phyloP scores from a whole-genome alignment of 1,140 invertebrate species.

The Drosophila baimaii region DNA sequence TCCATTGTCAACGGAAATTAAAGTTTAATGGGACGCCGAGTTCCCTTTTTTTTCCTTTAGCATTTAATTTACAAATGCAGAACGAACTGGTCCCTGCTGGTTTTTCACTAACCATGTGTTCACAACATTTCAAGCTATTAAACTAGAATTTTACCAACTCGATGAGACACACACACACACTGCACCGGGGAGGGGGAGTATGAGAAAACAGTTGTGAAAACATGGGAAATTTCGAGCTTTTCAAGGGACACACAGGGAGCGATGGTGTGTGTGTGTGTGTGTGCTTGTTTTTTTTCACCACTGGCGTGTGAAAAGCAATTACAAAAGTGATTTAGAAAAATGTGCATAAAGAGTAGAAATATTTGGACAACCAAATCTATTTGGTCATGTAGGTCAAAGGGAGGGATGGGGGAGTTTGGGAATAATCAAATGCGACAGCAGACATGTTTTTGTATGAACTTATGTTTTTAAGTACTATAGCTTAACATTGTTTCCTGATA shows the following conservation, averaged over 20 bases:
- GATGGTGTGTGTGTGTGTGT: background rate
- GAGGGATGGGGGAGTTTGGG: background rate
- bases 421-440: slow-evolving; percentile 8
- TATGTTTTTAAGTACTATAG: background rate
- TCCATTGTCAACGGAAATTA: slow-evolving; percentile 64
- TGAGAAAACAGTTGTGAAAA: slow-evolving; percentile 34
- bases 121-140: slow-evolving; percentile 53
- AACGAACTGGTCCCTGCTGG: slow-evolving; percentile 43
- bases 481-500: no score
- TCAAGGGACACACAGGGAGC: slow-evolving; percentile 4
- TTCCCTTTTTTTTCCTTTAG: slow-evolving; percentile 28
- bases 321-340: slow-evolving; percentile 49
- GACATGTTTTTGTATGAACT: slow-evolving; percentile 2
- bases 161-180: slow-evolving; percentile 20
- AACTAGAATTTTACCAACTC: slow-evolving; percentile 50
- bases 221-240: slow-evolving; percentile 27
- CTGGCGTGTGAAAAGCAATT: slow-evolving; percentile 52
- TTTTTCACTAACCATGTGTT: slow-evolving; percentile 48
- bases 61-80: slow-evolving; percentile 12
- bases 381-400: slow-evolving; percentile 2
- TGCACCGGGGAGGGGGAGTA: background rate
- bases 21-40: slow-evolving; percentile 61
- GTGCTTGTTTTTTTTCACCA: slow-evolving; percentile 9
- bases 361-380: slow-evolving; percentile 26
- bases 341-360: slow-evolving; percentile 34